Base-by-base conservation (phyloP, 1,140 invertebrate species). In the Battus philenor region DNA sequence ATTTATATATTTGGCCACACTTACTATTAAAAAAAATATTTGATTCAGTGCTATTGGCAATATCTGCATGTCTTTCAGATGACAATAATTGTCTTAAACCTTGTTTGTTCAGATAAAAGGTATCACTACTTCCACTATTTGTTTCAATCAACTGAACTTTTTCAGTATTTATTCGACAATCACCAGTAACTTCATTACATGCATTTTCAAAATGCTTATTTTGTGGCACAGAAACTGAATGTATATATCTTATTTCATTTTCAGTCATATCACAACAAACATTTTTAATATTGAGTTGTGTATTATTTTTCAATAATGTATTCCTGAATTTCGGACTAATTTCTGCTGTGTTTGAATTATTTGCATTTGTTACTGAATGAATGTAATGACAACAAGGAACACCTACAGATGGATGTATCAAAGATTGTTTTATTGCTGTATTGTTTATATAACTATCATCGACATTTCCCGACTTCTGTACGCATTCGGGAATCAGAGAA, bases 191-290 rank as follows among this genome's bases (percentile, higher is more conserved):
- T 1, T 30, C 5, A 11, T 30, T 30, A 10, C 10, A 11, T 5
- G 48, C 13, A 30, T 17, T 39, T 50, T 47, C 38, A 32, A 58
- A 62, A 33, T 47, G 49, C 20, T 12, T 50, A 36, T 46, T 50
- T 8, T 52, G 32, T 27, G 50, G 39, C 4, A 57, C 1, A 17
- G 50, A 44, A 10, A 10, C 11, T 10, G 27, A 10, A 5, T 30
- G 27, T 2, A 30, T 10, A 30, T 30, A 30, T 10, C 2, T 30
- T 2, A 30, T 10, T 30, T 11, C 27, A 30, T 30, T 30, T 10
- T 30, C 9, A 2, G 24, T 27, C 7, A 9, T 5, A 27, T 27
- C 10, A 8, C 3, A 9, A 27, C 8, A 27, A 2, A 8, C 12
- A 4, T 30, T 30, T 11, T 2, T 30, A 30, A 3, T 4, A 30